phyloP scores from a whole-genome alignment of 2,888 invertebrate genomes.

The Apamea crenata region DNA sequence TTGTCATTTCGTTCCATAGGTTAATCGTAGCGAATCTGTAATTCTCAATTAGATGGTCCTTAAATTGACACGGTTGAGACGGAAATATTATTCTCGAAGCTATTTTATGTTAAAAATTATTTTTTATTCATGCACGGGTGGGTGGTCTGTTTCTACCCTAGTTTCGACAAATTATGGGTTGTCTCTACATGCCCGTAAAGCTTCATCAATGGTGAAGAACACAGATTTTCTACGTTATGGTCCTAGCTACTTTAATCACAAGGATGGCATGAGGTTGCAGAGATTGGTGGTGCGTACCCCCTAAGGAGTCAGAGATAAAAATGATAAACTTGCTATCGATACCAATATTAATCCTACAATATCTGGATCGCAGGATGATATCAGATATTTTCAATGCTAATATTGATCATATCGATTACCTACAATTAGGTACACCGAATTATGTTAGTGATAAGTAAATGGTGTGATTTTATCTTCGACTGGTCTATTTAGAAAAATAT shows the following conservation, averaged over 20 bases:
- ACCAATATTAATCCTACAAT: too few relatives aligned
- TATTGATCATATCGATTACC: background rate
- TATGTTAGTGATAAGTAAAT: conserved; percentile 1
- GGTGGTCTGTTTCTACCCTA: background rate
- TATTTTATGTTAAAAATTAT: background rate
- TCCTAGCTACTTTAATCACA: background rate
- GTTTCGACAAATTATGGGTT: background rate
- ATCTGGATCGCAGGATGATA: too few relatives aligned
- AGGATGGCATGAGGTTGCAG: background rate
- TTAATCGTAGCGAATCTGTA: background rate
- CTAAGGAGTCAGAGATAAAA: background rate
- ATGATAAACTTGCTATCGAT: too few relatives aligned
- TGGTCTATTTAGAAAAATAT: background rate
- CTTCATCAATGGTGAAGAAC: background rate
- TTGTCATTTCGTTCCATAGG: background rate
- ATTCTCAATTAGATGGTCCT: background rate
- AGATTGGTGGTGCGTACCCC: background rate
- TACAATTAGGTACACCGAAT: background rate
- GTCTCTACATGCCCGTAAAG: background rate
- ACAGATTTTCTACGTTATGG: background rate
- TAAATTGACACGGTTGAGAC: conserved; percentile 8
- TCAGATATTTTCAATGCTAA: too few relatives aligned
- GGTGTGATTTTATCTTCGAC: background rate
- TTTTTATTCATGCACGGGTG: background rate
- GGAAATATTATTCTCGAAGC: background rate